Evolutionary conservation across 2,797 vertebrate species (phyloP).

Genomic region (Gymnopithys bicolor): DNA sequence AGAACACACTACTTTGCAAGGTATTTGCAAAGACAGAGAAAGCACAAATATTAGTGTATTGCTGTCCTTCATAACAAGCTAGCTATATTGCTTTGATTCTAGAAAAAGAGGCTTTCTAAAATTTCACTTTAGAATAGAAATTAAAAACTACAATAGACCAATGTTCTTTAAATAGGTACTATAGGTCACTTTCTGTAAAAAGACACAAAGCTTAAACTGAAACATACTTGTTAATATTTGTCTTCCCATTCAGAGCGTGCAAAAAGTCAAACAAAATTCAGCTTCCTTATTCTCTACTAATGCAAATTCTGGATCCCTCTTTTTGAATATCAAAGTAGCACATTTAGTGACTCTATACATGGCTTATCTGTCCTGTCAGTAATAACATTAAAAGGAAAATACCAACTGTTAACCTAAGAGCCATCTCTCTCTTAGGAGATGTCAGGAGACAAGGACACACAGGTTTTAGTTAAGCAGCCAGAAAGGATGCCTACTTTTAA

Average conservation of each 20-base stretch:
- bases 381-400: background rate
- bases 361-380: background rate
- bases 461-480: background rate
- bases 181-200: background rate
- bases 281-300: background rate
- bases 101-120: background rate
- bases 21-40: background rate
- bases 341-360: background rate
- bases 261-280: background rate
- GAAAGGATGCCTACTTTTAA: background rate
- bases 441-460: background rate
- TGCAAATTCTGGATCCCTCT: background rate
- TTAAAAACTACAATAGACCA: background rate
- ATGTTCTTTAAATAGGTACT: background rate
- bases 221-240: background rate
- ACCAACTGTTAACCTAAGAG: background rate
- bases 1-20: background rate
- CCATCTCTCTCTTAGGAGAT: background rate
- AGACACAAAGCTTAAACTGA: background rate
- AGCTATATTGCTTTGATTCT: background rate
- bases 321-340: background rate
- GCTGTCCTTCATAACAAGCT: background rate
- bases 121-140: background rate
- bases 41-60: background rate
- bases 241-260: background rate